phyloP scores from a whole-genome alignment of 64 coral and sea anemone genomes.

The Montipora sp. region DNA sequence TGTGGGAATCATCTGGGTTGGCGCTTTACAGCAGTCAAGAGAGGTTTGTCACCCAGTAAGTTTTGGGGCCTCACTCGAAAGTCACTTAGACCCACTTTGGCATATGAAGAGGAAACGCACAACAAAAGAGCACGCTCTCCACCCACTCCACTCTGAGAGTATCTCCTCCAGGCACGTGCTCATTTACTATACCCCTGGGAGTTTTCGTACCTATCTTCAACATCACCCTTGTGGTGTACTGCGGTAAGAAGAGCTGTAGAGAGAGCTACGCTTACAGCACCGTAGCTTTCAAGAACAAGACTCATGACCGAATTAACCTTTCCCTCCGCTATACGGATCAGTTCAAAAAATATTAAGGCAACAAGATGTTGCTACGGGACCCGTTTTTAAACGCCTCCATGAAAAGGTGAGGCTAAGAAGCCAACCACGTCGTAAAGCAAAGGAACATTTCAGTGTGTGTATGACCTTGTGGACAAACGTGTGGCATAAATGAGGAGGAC shows the following conservation, averaged over 20 bases:
- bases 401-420: too few species aligned
- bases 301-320: not conserved
- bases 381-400: too few species aligned
- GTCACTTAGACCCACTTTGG: slow-evolving; percentile 71
- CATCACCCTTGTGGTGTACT: not conserved
- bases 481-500: too few species aligned
- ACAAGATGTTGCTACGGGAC: not conserved
- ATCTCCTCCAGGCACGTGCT: not conserved
- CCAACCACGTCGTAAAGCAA: too few species aligned
- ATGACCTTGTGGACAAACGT: not conserved
- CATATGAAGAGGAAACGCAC: not conserved
- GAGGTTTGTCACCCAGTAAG: slow-evolving; percentile 84
- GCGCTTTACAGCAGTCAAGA: slow-evolving; percentile 93
- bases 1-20: slow-evolving; percentile 93
- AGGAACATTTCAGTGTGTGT: not conserved
- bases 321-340: not conserved
- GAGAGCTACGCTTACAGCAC: not conserved
- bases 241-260: not conserved
- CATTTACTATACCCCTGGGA: not conserved
- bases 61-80: slow-evolving; percentile 97
- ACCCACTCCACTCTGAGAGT: not conserved
- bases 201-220: not conserved
- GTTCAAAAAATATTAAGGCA: not conserved
- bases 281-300: not conserved
- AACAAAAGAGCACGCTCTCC: not conserved